Percentiles rank a stretch among this genome's conserved stretches.
Evolutionary conservation across 53 echinoderm and acorn worm species (phyloP).

Genomic region (Luidia sarsii): DNA sequence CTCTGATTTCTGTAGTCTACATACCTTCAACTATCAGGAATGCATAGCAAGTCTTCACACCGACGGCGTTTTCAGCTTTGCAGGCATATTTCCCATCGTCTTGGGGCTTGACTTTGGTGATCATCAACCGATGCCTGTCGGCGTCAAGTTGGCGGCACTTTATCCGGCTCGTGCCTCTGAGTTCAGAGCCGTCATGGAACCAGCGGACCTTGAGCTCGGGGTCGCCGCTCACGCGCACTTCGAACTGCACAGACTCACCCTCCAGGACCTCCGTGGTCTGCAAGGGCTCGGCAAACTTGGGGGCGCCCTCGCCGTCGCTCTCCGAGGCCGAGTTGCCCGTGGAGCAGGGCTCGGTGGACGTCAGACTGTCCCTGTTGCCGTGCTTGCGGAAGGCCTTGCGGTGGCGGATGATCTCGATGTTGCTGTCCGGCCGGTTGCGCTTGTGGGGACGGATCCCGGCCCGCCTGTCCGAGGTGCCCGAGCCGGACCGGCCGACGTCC

Average conservation of each 20-base stretch:
- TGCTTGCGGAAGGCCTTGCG: constrained; percentile 32
- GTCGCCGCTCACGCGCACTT: constrained; percentile 46
- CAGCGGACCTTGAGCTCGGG: constrained; percentile 59
- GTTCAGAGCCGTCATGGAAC: constrained; percentile 56
- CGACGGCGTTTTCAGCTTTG: constrained; percentile 51
- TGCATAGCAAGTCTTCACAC: constrained; percentile 42
- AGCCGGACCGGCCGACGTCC: constrained; percentile 39
- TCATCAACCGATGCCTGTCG: constrained; percentile 5
- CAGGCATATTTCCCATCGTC: constrained; percentile 70
- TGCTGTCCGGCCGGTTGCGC: constrained; percentile 47
- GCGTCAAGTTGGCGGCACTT: constrained; percentile 7
- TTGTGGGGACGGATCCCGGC: constrained; percentile 14
- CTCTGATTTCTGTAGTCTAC: too few relatives aligned
- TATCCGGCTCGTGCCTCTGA: not conserved
- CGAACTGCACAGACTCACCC: constrained; percentile 53
- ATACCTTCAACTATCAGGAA: constrained; percentile 66
- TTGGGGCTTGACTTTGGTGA: constrained; percentile 29
- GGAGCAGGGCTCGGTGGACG: constrained; percentile 42
- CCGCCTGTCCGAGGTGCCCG: constrained; percentile 21
- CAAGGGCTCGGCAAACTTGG: constrained; percentile 25
- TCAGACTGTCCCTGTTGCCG: constrained; percentile 31
- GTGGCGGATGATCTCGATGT: constrained; percentile 26
- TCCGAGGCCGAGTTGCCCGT: constrained; percentile 47
- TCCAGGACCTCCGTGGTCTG: constrained; percentile 53
- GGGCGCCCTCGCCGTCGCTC: constrained; percentile 50